phyloP scores from a whole-genome alignment of 2,888 invertebrate genomes.

The Heteropelma amictum region DNA sequence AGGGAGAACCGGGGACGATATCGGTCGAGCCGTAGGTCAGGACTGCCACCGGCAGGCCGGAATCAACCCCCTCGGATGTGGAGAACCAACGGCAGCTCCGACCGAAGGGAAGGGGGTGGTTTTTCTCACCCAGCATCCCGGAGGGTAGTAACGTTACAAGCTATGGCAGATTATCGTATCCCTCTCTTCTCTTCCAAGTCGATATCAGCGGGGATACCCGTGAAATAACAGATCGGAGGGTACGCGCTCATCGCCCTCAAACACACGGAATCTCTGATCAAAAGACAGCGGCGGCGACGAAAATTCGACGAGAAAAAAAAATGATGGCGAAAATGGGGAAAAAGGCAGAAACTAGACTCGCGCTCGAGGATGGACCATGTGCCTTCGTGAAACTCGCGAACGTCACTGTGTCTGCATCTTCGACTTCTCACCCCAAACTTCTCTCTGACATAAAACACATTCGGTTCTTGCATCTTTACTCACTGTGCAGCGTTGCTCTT shows the following conservation, averaged over 20 bases:
- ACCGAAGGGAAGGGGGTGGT: slow-evolving; percentile 56
- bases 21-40: slow-evolving; percentile 59
- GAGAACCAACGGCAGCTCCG: slow-evolving; percentile 53
- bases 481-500: slow-evolving; percentile 30
- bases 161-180: slow-evolving; percentile 42
- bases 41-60: slow-evolving; percentile 55
- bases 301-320: background rate
- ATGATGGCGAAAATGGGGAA: background rate
- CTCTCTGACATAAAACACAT: slow-evolving; percentile 41
- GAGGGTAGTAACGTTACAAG: slow-evolving; percentile 55
- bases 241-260: background rate
- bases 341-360: slow-evolving; percentile 22
- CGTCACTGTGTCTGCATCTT: slow-evolving; percentile 75
- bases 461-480: slow-evolving; percentile 50
- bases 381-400: slow-evolving; percentile 72
- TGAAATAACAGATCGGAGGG: background rate
- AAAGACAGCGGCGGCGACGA: background rate
- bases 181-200: slow-evolving; percentile 48
- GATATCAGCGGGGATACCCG: slow-evolving; percentile 27
- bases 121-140: slow-evolving; percentile 51
- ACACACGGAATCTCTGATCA: background rate
- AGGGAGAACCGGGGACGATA: slow-evolving; percentile 55
- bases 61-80: slow-evolving; percentile 53
- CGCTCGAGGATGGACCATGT: slow-evolving; percentile 70
- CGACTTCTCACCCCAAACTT: slow-evolving; percentile 71